Base-by-base conservation (phyloP, 2,797 vertebrate genomes). In the Pelodytes ibericus region DNA sequence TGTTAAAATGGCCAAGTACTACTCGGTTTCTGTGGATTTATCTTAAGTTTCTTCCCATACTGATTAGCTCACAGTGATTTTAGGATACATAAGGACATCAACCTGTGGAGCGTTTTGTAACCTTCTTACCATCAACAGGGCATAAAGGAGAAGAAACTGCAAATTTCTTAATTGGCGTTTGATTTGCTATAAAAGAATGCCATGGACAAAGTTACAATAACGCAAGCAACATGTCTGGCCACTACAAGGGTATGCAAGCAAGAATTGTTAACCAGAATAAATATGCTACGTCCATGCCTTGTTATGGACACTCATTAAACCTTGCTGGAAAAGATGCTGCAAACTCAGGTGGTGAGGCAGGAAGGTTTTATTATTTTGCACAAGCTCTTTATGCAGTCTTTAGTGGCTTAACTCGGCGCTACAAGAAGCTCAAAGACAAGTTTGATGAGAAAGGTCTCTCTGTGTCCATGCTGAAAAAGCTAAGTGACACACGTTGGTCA, bases 141-240 rank as follows among this genome's bases (percentile, higher is more conserved):
- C 59, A 61, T 61, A 61, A 30, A 61, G 59, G 59, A 61, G 27
- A 61, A 33, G 59, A 61, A 61, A 61, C 16, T 11, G n/a, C 59
- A 61, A 16, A 61, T 61, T 61, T 61, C 31, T 29, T 61, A 31
- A 31, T 3, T 31, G 20, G 27, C 31, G 13, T 61, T 61, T 27
- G 29, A 61, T 29, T 61, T 31, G 8, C 29, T 5, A 24, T 31
- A 1, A 7, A 31, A 31, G 29, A 61, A 30, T 61, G 27, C 27
- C 27, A 29, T 30, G 29, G 53, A n/a, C 59, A 61, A 61, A 61
- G 59, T 31, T 61, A 61, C 9, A 29, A 61, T 18, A 61, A 61
- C 31, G 29, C 59, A 16, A 61, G 59, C 29, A 61, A 61, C 18
- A 61, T 61, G 59, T 31, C 59, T 61, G 59, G n/a, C 29, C 59